Conservation (phyloP, 2,888 invertebrate genomes). For the Nebria brevicollis region DNA sequence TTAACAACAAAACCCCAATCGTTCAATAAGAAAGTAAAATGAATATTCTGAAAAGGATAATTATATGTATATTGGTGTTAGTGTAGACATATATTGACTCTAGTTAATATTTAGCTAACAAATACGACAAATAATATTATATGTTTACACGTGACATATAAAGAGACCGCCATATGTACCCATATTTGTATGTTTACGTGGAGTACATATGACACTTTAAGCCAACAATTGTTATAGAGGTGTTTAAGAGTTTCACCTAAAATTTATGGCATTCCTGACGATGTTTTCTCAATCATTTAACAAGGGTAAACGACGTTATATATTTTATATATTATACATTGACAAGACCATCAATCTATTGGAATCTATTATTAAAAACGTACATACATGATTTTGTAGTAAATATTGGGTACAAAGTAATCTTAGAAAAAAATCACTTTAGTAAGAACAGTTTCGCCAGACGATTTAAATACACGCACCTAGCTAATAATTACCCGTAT, state of each 20-base stretch:
- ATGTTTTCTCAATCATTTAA: background rate
- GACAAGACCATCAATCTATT: too few relatives aligned
- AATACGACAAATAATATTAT: background rate
- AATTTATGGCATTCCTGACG: conserved; percentile 27
- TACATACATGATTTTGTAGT: too few relatives aligned
- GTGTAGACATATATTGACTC: conserved; percentile 4
- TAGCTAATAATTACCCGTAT: background rate
- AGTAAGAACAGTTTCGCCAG: background rate
- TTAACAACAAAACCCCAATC: too few relatives aligned
- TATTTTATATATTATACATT: background rate
- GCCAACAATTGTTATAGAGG: conserved; percentile 34
- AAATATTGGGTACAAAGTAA: background rate
- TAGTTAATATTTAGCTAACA: background rate
- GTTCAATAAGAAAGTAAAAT: too few relatives aligned
- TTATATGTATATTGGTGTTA: conserved; percentile 5
- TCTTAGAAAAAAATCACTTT: background rate
- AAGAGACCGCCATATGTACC: background rate
- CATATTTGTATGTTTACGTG: conserved; percentile 19
- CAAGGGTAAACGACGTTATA: background rate
- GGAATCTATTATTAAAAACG: too few relatives aligned
- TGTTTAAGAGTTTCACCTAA: conserved; percentile 43
- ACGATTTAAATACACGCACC: background rate
- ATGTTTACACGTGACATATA: conserved; percentile 1
- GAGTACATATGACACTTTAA: conserved; percentile 30
- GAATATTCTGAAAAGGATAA: too few relatives aligned